Evolutionary conservation across 2,888 invertebrate genomes (phyloP).

Genomic region (Tortrix viridana): DNA sequence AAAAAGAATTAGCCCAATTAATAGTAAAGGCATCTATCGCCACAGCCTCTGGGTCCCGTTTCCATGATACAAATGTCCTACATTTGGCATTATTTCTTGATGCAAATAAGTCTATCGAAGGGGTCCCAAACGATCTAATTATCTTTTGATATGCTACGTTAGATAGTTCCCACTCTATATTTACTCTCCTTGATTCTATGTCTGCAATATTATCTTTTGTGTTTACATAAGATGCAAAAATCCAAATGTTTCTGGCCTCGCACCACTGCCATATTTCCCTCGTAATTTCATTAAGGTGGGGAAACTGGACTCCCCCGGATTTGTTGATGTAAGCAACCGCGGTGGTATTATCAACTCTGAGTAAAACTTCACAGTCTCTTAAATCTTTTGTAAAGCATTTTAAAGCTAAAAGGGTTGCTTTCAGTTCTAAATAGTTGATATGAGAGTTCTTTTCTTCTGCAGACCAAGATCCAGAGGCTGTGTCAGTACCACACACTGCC

Average conservation of each 20-base stretch:
- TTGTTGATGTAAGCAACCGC: neutral
- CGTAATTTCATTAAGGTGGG: conserved; percentile 10
- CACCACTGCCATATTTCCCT: conserved; percentile 28
- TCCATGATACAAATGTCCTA: conserved; percentile 15
- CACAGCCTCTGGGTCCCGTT: conserved; percentile 11
- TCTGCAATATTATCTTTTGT: conserved; percentile 31
- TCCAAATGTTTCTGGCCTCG: conserved; percentile 16
- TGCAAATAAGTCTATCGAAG: conserved; percentile 24
- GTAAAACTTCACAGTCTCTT: no score
- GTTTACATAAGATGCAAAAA: conserved; percentile 26
- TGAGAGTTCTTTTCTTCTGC: no score
- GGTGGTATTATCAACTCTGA: no score
- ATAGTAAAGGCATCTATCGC: conserved; percentile 36
- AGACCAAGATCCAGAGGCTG: no score
- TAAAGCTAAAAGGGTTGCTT: no score
- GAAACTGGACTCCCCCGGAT: conserved; percentile 4
- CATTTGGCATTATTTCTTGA: conserved; percentile 30
- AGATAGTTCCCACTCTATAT: conserved; percentile 18
- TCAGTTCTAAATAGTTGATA: no score
- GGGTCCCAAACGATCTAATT: neutral
- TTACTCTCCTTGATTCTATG: conserved; percentile 15
- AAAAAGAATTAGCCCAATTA: conserved; percentile 15
- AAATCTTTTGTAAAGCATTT: no score
- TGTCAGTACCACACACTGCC: no score
- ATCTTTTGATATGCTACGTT: conserved; percentile 1